Conservation (phyloP, 2,113 vertebrate species). For the Cnemophilus loriae region DNA sequence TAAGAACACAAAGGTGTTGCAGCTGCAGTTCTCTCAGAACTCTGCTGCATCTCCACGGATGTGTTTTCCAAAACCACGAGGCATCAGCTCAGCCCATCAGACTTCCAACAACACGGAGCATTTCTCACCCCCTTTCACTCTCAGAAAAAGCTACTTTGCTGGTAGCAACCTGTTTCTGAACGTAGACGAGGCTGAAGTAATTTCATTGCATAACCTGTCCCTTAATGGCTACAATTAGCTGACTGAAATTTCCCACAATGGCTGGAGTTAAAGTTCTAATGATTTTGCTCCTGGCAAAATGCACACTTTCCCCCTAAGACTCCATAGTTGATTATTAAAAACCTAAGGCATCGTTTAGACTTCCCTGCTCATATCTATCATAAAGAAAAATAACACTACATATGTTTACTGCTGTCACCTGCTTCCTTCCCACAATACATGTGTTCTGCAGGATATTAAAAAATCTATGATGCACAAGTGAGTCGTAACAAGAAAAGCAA, state of each 20-base stretch:
- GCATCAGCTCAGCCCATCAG: background rate
- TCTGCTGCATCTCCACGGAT: accelerated
- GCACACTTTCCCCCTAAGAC: background rate
- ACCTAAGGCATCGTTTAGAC: conserved; percentile 11
- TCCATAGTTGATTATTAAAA: conserved; percentile 36
- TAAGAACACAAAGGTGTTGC: background rate
- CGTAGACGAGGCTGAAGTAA: background rate
- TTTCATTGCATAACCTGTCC: conserved; percentile 35
- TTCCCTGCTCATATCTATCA: conserved; percentile 46
- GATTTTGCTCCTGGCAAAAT: conserved; percentile 37
- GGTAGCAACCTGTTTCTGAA: background rate
- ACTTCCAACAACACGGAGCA: background rate
- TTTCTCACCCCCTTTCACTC: background rate
- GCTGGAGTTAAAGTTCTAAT: conserved; percentile 15
- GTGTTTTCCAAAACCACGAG: background rate
- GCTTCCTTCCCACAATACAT: conserved; percentile 67
- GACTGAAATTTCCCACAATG: background rate
- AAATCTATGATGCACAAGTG: conserved; percentile 72
- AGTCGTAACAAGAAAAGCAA: conserved; percentile 71
- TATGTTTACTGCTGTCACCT: conserved; percentile 65
- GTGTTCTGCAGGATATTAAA: conserved; percentile 73
- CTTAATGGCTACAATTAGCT: conserved; percentile 49
- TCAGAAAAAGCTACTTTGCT: background rate
- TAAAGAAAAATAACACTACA: conserved; percentile 60
- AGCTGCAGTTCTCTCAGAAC: background rate